These are phyloP conservation scores for Podarcis cretensis DNA, from an alignment of 2,113 vertebrate species.

Conservation along the genomic window DNA sequence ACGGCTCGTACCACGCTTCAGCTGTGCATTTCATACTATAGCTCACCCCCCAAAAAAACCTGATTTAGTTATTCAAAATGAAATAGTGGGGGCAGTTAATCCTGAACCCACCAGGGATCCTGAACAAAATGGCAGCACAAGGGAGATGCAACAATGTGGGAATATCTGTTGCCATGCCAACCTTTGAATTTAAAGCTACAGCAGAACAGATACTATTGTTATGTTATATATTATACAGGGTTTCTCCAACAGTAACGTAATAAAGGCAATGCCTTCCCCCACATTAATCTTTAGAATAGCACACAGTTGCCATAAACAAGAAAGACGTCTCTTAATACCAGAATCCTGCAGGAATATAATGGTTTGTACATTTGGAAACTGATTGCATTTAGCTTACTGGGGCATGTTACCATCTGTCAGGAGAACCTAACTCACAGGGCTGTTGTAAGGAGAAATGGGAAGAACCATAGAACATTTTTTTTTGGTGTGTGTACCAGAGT, in stretches of 20 bases:
- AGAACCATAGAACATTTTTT: background rate
- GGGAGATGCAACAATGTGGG: conserved; percentile 56
- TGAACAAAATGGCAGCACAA: conserved; percentile 56
- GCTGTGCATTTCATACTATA: conserved; percentile 18
- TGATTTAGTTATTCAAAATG: background rate
- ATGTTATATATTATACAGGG: conserved; percentile 22
- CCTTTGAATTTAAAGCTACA: conserved; percentile 41
- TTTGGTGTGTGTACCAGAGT: background rate
- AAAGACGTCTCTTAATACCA: background rate
- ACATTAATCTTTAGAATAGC: background rate
- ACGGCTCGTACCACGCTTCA: background rate
- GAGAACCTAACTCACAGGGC: background rate
- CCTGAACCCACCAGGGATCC: conserved; percentile 43
- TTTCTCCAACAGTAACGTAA: conserved; percentile 10
- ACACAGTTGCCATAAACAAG: background rate
- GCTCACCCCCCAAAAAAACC: background rate
- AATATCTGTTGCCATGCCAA: conserved; percentile 66
- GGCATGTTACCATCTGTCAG: background rate
- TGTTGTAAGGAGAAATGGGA: background rate
- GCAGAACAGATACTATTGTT: conserved; percentile 22
- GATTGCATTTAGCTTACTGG: background rate
- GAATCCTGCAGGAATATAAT: background rate
- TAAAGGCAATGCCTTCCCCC: background rate
- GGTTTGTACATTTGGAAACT: background rate
- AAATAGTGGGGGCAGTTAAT: conserved; percentile 30